phyloP scores from a whole-genome alignment of 2,113 vertebrate species.

The Himantopus leucocephalus region DNA sequence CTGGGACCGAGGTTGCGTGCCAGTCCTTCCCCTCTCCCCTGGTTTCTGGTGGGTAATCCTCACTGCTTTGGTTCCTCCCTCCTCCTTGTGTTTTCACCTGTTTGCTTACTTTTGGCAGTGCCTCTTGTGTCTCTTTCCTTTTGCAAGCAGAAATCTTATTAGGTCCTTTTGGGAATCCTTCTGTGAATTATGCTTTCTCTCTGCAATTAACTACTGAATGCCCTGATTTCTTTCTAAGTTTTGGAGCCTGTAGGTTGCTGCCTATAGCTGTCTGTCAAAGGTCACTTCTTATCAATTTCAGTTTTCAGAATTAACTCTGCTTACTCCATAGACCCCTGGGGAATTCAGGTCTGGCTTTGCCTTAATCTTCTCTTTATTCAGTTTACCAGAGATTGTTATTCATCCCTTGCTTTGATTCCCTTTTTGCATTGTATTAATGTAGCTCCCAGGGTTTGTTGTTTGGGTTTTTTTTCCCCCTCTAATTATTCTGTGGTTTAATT shows the following conservation, averaged over 20 bases:
- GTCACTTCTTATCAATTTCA: accelerated
- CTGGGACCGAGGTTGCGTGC: accelerated
- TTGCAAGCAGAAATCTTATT: background rate
- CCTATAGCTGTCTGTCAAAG: background rate
- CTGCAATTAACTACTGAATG: background rate
- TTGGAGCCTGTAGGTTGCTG: background rate
- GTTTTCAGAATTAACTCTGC: background rate
- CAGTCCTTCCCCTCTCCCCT: accelerated
- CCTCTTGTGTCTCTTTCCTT: background rate
- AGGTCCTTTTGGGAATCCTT: background rate
- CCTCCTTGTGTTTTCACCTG: accelerated
- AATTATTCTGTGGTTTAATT: background rate
- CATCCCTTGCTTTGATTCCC: background rate
- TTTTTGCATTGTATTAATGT: background rate
- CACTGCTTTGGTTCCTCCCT: accelerated
- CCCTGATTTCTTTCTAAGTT: background rate
- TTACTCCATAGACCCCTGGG: background rate
- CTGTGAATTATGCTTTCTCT: background rate
- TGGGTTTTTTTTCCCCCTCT: accelerated
- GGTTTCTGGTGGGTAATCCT: background rate
- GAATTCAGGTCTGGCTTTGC: background rate
- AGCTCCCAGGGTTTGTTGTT: background rate
- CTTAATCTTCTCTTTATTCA: background rate
- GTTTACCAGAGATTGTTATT: background rate
- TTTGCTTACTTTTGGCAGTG: background rate